Percentiles rank a stretch among this genome's conserved stretches.
Evolutionary conservation across 2,113 vertebrate species (phyloP).

Genomic region (Sebastes schlegelii): DNA sequence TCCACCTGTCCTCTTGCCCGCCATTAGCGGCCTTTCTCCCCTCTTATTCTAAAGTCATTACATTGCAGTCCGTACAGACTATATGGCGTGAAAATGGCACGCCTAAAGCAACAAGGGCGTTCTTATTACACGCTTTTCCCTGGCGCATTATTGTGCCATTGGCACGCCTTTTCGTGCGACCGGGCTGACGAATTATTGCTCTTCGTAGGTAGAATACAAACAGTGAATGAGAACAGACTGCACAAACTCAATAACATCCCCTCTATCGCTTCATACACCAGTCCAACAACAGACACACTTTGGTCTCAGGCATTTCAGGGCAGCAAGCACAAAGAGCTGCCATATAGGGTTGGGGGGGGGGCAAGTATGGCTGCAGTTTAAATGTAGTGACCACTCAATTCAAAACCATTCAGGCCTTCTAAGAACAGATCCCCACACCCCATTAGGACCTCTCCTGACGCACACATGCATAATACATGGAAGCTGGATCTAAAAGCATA

Average conservation of each 20-base stretch:
- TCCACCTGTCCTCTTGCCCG: no score
- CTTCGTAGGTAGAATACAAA: background rate
- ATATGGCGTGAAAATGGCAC: no score
- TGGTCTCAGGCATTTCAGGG: conserved; percentile 34
- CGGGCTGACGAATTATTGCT: background rate
- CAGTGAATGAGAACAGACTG: background rate
- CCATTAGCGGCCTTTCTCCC: no score
- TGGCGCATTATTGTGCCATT: no score
- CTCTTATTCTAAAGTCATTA: no score
- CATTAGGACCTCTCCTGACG: conserved; percentile 80
- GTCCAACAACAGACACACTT: conserved; percentile 38
- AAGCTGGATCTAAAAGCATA: conserved; percentile 79
- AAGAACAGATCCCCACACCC: conserved; percentile 77
- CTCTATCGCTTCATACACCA: conserved; percentile 9
- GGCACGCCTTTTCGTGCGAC: no score
- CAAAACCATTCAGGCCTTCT: conserved; percentile 74
- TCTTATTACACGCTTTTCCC: no score
- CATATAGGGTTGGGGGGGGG: background rate
- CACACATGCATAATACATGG: conserved; percentile 84
- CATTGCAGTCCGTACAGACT: no score
- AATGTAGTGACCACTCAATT: conserved; percentile 74
- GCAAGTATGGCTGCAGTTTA: conserved; percentile 52
- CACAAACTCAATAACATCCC: conserved; percentile 32
- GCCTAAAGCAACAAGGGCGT: no score
- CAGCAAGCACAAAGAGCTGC: conserved; percentile 37